Evolutionary conservation across 2,797 vertebrate species (phyloP).

Genomic region (Tangara arthus): DNA sequence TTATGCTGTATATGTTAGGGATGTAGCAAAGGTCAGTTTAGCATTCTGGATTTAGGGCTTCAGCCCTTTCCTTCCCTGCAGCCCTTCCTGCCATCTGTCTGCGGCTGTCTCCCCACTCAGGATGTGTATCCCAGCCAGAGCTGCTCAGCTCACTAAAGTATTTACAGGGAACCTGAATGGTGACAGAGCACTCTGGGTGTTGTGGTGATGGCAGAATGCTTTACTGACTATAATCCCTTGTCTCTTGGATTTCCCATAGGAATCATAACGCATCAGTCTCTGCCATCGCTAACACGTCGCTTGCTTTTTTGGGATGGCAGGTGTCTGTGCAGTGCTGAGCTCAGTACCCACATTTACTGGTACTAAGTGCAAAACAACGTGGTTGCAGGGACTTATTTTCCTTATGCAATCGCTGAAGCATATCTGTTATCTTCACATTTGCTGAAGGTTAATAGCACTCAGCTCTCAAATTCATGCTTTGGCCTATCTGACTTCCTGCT

Average conservation of each 20-base stretch:
- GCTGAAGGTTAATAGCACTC: not conserved
- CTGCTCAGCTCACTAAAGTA: rapidly evolving
- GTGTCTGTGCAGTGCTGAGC: not conserved
- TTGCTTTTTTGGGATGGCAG: not conserved
- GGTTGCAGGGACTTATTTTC: not conserved
- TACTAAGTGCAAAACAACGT: not conserved
- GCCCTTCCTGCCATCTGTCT: not conserved
- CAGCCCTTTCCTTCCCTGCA: not conserved
- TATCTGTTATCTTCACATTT: not conserved
- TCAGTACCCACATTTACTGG: not conserved
- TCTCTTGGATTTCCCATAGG: not conserved
- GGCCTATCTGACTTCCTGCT: not conserved
- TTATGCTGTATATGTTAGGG: not conserved
- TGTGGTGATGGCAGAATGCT: not conserved
- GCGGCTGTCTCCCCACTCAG: not conserved
- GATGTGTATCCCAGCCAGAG: not conserved
- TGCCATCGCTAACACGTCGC: rapidly evolving
- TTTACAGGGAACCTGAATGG: not conserved
- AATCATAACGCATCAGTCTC: not conserved
- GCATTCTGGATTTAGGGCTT: not conserved
- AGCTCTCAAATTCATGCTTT: not conserved
- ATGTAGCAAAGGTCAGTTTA: not conserved
- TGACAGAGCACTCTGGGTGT: not conserved
- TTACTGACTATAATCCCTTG: not conserved
- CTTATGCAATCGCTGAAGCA: not conserved